Base-by-base conservation (phyloP, 2,888 invertebrate species). In the Margaritifera margaritifera region DNA sequence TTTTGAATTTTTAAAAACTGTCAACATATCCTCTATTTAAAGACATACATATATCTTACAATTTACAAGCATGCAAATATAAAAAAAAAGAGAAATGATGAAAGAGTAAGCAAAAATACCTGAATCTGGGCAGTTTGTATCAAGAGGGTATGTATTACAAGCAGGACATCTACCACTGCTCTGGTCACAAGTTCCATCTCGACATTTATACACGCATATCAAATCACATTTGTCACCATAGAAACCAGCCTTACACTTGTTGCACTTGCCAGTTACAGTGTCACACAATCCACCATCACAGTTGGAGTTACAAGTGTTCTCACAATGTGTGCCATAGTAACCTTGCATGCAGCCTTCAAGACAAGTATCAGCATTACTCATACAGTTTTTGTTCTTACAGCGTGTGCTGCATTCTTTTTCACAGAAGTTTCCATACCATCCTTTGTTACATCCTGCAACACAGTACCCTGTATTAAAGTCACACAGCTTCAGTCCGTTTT, bases 221-320 rank as follows among this genome's bases (percentile, higher is more conserved):
- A 42, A 42, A 42, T 72, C 66, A 51, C 75, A 75, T 53, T 67
- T 60, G 24, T 62, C 69, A 20, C 71, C 72, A 60, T 63, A 75
- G 11, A 59, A 63, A 2, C 75, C 72, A 19, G 52, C n/a, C 54
- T 66, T 67, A 50, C 75, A 75, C 2, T 25, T 54, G 24, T 54
- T 24, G 52, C 75, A 75, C 42, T 56, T 62, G 4, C 58, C 75
- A 6, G 72, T 68, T 55, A 72, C 67, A 6, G 72, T 60, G 4
- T 75, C 68, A 65, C 75, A 75, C 0, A 20, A 42, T 11, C 25
- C 42, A 58, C 71, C 70, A 4, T 71, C 57, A 54, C 75, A 75
- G 19, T 19, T 27, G 8, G 66, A 53, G 53, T 64, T 56, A 50
- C 75, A 75, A 11, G 42, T 11, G 1, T 42, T 42, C 42, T 42